Base-by-base conservation (phyloP, 2,888 invertebrate genomes). In the Coecobrya sp. region DNA sequence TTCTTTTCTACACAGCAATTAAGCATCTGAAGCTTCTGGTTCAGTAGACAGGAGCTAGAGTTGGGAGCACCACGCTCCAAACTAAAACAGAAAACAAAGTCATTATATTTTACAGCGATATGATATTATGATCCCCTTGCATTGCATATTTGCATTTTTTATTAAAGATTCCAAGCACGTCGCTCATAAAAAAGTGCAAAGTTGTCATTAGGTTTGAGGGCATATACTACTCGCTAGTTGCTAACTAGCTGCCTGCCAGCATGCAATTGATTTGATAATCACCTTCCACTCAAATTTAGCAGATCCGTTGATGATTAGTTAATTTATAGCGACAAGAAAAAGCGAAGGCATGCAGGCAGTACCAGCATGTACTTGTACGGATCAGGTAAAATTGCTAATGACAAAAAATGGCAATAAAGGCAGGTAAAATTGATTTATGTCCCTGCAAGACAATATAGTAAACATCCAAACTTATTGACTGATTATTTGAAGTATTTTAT, bases 21-120 rank as follows among this genome's bases (percentile, higher is more conserved):
- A 25, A 97, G 95, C 96, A 97, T 97, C 95, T 97, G 95, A 65
- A 99, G 96, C 95, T 99, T 99, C 96, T 99, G 99, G 96, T 99
- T 98, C 16, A 99, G 96, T 68, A 99, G 96, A 95, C 99, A 99
- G 8, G 98, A 98, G 91, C 98, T 97, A 65, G 98, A 97, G 96
- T 99, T 98, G 0, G 99, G 99, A 94, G 97, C 96, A 13, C 98
- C 98, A 76, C 97, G 96, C n/a, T 97, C 97, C 92, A 99, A 96
- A 95, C 98, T 98, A 96, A 94, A 96, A 96, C n/a, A 76, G 2
- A 16, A 95, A 76, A 79, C 93, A 22, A 59, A 82, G 19, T 19
- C 0, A 82, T 11, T 62, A 55, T 52, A 11, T n/a, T n/a, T n/a
- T n/a, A n/a, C n/a, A n/a, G n/a, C n/a, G n/a, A 25, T 16, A 49